Conservation (phyloP, 2,797 vertebrate genomes). For the Sebastiscus albofasciatus region DNA sequence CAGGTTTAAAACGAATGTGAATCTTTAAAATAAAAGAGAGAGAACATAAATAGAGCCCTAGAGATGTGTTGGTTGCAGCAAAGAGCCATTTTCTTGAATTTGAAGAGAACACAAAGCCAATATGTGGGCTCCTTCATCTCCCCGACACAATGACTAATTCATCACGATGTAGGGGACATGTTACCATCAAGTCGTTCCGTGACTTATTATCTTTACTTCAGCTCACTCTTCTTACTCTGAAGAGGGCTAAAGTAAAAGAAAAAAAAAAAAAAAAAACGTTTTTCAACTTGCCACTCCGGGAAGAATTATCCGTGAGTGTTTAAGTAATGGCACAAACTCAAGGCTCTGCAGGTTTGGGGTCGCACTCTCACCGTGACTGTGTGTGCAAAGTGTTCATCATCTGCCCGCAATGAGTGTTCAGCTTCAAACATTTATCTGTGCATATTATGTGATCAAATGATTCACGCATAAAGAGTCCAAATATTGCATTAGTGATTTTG, state of each 20-base stretch:
- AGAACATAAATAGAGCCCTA: conserved; percentile 9
- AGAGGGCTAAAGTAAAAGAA: neutral
- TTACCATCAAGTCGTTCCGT: neutral
- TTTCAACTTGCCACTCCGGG: neutral
- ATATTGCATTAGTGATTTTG: neutral
- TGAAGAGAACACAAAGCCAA: conserved; percentile 11
- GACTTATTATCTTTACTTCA: conserved; percentile 1
- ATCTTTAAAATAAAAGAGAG: neutral
- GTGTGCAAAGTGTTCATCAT: neutral
- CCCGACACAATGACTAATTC: conserved; percentile 9
- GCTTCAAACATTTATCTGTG: neutral
- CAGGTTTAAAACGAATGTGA: neutral
- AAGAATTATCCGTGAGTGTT: neutral
- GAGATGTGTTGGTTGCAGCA: conserved; percentile 6
- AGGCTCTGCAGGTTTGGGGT: conserved; percentile 5
- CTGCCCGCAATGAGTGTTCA: neutral
- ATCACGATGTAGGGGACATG: conserved; percentile 11
- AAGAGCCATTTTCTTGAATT: conserved; percentile 16
- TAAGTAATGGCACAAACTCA: conserved; percentile 4
- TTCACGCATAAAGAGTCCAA: neutral
- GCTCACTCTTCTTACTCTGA: neutral
- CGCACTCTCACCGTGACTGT: neutral
- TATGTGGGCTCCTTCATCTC: conserved; percentile 21
- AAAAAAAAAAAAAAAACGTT: neutral
- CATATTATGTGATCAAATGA: neutral